Evolutionary conservation across 2,888 invertebrate species (phyloP).

Genomic region (Andrena praecox): DNA sequence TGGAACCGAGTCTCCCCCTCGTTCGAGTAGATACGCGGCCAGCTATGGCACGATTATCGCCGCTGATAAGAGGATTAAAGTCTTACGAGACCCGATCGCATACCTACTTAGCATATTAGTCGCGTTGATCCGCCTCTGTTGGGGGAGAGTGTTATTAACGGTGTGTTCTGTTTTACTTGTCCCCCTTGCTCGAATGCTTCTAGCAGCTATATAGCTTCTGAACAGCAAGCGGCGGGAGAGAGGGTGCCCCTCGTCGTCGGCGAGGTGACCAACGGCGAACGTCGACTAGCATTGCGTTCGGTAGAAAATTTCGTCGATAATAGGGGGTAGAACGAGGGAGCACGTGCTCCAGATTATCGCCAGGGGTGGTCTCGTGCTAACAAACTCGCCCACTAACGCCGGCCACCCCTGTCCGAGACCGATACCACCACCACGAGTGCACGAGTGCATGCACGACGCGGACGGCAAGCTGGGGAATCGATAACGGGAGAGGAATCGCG

Average conservation of each 20-base stretch:
- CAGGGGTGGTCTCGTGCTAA: constrained; percentile 35
- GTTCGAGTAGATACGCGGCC: not conserved
- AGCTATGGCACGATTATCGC: not conserved
- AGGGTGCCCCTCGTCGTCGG: no score
- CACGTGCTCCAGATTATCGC: constrained; percentile 55
- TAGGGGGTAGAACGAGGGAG: constrained; percentile 4
- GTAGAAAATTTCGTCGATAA: constrained; percentile 41
- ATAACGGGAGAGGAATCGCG: constrained; percentile 56
- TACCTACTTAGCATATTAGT: constrained; percentile 52
- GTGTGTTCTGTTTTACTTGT: not conserved
- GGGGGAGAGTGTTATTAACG: constrained; percentile 47
- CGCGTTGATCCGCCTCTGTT: constrained; percentile 10
- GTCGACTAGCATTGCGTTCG: not conserved
- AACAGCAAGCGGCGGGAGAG: not conserved
- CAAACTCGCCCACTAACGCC: constrained; percentile 39
- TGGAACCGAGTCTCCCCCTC: not conserved
- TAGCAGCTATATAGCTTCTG: not conserved
- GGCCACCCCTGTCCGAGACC: constrained; percentile 27
- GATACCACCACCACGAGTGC: constrained; percentile 13
- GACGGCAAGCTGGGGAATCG: constrained; percentile 60
- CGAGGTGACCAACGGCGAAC: not conserved
- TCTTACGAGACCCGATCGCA: constrained; percentile 6
- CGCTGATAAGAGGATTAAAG: constrained; percentile 53
- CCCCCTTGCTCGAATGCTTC: no score
- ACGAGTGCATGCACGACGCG: constrained; percentile 25